Evolutionary conservation across 2,888 invertebrate species (phyloP).

Genomic region (Apamea monoglypha): DNA sequence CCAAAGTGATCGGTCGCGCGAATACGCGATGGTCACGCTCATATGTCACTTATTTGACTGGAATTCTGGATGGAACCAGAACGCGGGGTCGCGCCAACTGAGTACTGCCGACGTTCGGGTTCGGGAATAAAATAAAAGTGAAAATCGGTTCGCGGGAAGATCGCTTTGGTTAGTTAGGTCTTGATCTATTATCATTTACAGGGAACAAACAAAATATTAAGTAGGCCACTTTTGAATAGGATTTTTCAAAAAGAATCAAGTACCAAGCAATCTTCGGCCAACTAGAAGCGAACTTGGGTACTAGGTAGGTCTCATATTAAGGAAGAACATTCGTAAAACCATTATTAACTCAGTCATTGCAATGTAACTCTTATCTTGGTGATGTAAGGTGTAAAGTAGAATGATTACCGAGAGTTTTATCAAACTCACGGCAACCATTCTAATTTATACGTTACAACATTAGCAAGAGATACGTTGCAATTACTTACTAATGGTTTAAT

Average conservation of each 20-base stretch:
- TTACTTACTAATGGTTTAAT: background rate
- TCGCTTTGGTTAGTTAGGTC: background rate
- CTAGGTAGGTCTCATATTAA: background rate
- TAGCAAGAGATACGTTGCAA: background rate
- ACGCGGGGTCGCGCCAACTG: too few relatives aligned
- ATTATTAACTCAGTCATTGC: background rate
- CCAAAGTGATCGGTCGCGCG: background rate
- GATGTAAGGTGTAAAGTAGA: background rate
- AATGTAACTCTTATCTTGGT: background rate
- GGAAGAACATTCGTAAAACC: background rate
- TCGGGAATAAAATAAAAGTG: background rate
- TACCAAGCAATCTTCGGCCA: background rate
- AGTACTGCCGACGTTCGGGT: too few relatives aligned
- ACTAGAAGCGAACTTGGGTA: background rate
- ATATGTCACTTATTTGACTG: too few relatives aligned
- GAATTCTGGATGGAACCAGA: too few relatives aligned
- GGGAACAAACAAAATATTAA: background rate
- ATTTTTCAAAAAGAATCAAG: background rate
- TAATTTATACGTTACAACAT: background rate
- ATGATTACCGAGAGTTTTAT: background rate
- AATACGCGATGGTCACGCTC: background rate
- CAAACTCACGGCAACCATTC: background rate
- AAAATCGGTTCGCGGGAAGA: background rate
- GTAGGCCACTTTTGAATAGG: too few relatives aligned
- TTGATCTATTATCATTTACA: background rate